Percentiles rank a stretch among this genome's conserved stretches.
Evolutionary conservation across 2,888 invertebrate genomes (phyloP).

Genomic region (Epinotia demarniana): DNA sequence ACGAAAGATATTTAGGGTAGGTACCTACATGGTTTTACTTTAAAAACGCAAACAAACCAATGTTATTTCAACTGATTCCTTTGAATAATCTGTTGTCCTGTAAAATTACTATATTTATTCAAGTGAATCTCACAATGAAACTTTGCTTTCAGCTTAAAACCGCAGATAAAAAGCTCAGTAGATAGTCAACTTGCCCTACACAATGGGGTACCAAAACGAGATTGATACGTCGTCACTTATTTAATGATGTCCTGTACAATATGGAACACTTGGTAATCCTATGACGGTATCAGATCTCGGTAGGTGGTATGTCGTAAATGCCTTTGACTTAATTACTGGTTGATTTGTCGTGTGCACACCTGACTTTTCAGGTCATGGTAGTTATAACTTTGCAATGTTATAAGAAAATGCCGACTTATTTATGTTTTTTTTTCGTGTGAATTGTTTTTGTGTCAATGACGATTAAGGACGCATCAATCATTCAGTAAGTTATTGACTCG

Average conservation of each 20-base stretch:
- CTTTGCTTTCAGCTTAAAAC: neutral
- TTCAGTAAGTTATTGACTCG: neutral
- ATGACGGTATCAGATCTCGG: conserved; percentile 38
- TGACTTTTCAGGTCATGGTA: conserved; percentile 43
- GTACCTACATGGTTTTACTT: neutral
- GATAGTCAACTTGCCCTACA: neutral
- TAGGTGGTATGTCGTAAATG: conserved; percentile 42
- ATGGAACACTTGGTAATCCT: conserved; percentile 17
- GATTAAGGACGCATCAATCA: conserved; percentile 10
- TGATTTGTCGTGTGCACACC: conserved; percentile 42
- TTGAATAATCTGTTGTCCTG: neutral
- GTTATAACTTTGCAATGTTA: conserved; percentile 21
- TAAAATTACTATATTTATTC: neutral
- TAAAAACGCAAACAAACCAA: neutral
- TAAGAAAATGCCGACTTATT: conserved; percentile 12
- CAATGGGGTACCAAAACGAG: neutral
- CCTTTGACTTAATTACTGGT: conserved; percentile 42
- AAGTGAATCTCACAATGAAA: neutral
- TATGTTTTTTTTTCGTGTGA: neutral
- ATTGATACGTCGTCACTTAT: neutral
- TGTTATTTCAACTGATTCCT: too few species aligned
- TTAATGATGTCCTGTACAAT: conserved; percentile 19
- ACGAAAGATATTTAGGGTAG: too few species aligned
- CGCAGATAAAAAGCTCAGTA: neutral
- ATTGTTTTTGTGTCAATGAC: conserved; percentile 1